Base-by-base conservation (phyloP, 2,113 vertebrate genomes). In the Lipophrys pholis region DNA sequence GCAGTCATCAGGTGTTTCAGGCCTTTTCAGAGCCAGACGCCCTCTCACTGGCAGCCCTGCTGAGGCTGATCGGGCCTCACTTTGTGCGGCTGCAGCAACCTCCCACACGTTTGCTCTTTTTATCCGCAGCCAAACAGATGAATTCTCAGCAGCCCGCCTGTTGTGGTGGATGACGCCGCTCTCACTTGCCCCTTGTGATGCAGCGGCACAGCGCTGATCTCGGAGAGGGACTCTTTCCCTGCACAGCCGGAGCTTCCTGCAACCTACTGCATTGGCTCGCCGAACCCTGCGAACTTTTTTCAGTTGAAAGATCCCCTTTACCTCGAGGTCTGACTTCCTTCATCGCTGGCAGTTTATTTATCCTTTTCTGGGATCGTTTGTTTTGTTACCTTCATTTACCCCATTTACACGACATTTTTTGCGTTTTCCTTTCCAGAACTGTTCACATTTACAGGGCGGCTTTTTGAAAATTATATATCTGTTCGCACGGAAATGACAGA, bases 1-100 rank as follows among this genome's bases (percentile, higher is more conserved):
- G 51, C 69, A 81, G 82, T 84, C 71, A 63, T 87, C 84, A 87
- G 84, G 83, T 86, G 84, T 84, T 81, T 69, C 51, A 69, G 82
- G 82, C 64, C 21, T 81, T 82, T 82, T 81, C 73, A 62, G 72
- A 73, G 43, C 60, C 77, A 59, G 79, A 67, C 73, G 57, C 78
- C 71, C 66, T 74, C 80, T 82, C 61, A 11, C 83, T 76, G 84
- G 66, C 80, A 78, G 71, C 69, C 46, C 69, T 10, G 53, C 70
- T 78, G 58, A 81, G 71, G 68, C 54, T 55, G 69, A 73, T 84
- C 79, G 15, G 74, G 73, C 76, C 61, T 57, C 69, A 63, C 65
- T 74, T 68, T 73, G 76, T 69, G 45, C 51, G 14, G 53, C 78
- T 60, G 84, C 43, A 67, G 73, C 77, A 81, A 12, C 84, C 86